Evolutionary conservation across 1,140 invertebrate genomes (phyloP).

Genomic region (Zaprionus lachaisei): DNA sequence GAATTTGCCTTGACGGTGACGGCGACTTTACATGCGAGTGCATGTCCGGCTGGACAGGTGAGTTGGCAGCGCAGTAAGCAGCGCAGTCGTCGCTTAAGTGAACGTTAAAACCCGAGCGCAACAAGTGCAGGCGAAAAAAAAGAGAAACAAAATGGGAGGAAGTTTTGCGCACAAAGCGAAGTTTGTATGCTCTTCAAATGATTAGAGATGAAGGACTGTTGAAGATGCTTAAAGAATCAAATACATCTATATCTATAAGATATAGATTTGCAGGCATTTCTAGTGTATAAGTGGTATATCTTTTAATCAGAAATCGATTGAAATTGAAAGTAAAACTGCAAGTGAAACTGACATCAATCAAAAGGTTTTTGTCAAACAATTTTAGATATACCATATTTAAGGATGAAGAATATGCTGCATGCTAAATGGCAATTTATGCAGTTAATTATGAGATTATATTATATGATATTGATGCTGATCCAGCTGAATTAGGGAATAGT

Average conservation of each 20-base stretch:
- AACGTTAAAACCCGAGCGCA: slow-evolving; percentile 65
- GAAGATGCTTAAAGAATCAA: background rate
- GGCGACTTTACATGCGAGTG: slow-evolving; percentile 91
- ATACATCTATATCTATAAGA: background rate
- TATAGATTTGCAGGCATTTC: background rate
- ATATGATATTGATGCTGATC: too few relatives aligned
- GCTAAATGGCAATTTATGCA: too few relatives aligned
- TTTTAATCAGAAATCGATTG: too few relatives aligned
- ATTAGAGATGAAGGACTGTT: background rate
- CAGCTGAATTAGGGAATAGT: too few relatives aligned
- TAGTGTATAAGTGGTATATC: too few relatives aligned
- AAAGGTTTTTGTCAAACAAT: too few relatives aligned
- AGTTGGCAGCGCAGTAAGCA: slow-evolving; percentile 49
- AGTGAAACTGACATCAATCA: too few relatives aligned
- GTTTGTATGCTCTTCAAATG: slow-evolving; percentile 10
- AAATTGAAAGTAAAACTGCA: too few relatives aligned
- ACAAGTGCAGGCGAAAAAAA: slow-evolving; percentile 53
- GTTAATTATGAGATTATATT: too few relatives aligned
- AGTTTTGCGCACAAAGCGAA: background rate
- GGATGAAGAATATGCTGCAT: too few relatives aligned
- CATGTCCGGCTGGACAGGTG: slow-evolving; percentile 91
- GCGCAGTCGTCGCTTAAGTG: slow-evolving; percentile 63
- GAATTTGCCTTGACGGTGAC: slow-evolving; percentile 90
- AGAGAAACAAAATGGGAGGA: background rate
- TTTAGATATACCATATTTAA: too few relatives aligned